Conservation (phyloP, 2,888 invertebrate genomes). For the Patella depressa region DNA sequence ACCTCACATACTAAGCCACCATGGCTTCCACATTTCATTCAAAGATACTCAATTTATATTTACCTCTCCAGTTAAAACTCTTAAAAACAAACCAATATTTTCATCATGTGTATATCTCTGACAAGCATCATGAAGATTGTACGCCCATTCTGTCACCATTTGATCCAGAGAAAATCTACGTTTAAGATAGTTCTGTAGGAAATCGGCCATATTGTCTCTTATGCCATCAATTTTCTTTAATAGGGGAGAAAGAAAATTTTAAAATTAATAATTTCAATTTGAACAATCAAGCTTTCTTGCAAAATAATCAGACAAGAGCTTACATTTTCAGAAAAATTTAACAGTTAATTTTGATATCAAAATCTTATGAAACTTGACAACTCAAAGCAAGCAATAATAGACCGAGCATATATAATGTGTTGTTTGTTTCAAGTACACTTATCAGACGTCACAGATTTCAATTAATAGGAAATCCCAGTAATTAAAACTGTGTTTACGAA, state of each 20-base stretch:
- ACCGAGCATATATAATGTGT: too few relatives aligned
- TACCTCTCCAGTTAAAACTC: conserved; percentile 64
- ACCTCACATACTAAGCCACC: too few relatives aligned
- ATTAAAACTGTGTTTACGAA: too few relatives aligned
- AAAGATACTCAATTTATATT: background rate
- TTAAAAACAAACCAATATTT: conserved; percentile 64
- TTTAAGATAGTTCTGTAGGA: conserved; percentile 62
- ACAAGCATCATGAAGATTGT: conserved; percentile 68
- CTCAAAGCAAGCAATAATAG: too few relatives aligned
- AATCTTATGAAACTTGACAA: background rate
- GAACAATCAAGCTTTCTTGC: background rate
- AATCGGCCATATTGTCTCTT: conserved; percentile 60
- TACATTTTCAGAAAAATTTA: background rate
- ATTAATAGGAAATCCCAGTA: too few relatives aligned
- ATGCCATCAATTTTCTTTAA: conserved; percentile 59
- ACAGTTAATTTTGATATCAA: too few relatives aligned
- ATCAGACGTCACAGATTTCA: too few relatives aligned
- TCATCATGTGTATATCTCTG: conserved; percentile 66
- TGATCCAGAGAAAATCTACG: conserved; percentile 61
- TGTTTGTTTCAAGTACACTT: too few relatives aligned
- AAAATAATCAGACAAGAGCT: background rate
- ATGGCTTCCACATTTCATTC: too few relatives aligned
- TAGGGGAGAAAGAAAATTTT: conserved; percentile 17
- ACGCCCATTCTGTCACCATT: conserved; percentile 69
- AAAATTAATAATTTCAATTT: background rate